Base-by-base conservation (phyloP, 2,113 vertebrate genomes). In the Neolamprologus falcicula region DNA sequence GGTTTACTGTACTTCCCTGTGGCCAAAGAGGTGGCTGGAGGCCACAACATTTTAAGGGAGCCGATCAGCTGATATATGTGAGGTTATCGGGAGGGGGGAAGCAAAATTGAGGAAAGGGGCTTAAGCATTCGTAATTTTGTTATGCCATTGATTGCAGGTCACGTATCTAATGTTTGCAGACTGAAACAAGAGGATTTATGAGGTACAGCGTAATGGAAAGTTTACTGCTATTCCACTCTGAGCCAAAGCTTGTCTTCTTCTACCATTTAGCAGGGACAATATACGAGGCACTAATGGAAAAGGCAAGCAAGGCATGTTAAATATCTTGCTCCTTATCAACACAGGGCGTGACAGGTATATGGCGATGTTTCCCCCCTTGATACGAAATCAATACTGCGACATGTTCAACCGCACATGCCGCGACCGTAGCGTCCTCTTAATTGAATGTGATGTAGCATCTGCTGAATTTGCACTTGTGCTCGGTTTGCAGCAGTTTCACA, bases 1-100 rank as follows among this genome's bases (percentile, higher is more conserved):
- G 82, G 86, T 21, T 89, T 83, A 90, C 90, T 95, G 84, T 90
- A 89, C 87, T 50, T 92, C 86, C 59, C 53, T 11, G 66, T 91
- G 90, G 73, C 76, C 86, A 47, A 50, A 83, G 57, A 83, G 82
- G 88, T 89, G 63, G 78, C 71, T 66, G n/a, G 37, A 76, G 80
- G 45, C 83, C 19, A 21, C 80, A 12, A 33, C 73, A 84, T 53
- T 55, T 80, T n/a, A 14, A 10, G 24, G 24, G 12, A 59, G 61
- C 12, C 8, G 3, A 71, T 31, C 45, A 8, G 42, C 12, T 80
- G 40, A 40, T 83, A 14, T 53, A 40, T 86, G 40, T 50, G n/a
- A 79, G 54, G 66, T 81, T 66, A 21, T 61, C 9, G 14, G 11
- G 3, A 13, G 21, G 14, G 63, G 61, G 12, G 52, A 78, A 40